Evolutionary conservation across 2,113 vertebrate species (phyloP).

Genomic region (Sapajus apella): DNA sequence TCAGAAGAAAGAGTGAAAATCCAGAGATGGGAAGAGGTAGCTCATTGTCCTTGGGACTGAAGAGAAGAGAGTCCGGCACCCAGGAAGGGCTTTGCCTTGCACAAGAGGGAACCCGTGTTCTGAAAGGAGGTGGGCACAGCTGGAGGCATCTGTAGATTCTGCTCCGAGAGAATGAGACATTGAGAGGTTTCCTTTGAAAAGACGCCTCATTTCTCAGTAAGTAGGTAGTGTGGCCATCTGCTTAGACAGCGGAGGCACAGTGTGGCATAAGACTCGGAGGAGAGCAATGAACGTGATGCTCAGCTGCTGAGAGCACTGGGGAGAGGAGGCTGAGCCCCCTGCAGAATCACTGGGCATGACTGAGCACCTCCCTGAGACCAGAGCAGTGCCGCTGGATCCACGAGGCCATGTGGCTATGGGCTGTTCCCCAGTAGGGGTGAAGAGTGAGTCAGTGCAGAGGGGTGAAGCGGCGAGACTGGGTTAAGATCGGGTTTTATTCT

Average conservation of each 20-base stretch:
- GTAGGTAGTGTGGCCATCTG: background rate
- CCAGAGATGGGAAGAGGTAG: no score
- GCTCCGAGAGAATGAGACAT: background rate
- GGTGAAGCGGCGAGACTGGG: background rate
- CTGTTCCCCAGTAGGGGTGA: background rate
- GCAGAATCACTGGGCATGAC: no score
- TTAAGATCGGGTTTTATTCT: background rate
- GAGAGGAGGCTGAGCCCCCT: background rate
- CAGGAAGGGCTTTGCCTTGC: background rate
- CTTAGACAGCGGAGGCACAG: background rate
- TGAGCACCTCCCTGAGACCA: background rate
- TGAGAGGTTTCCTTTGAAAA: background rate
- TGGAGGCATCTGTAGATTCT: accelerated
- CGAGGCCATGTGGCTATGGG: accelerated
- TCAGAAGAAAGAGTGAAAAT: background rate
- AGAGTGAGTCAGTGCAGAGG: background rate
- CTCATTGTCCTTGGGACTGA: no score
- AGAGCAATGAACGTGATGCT: background rate
- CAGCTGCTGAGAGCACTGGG: accelerated
- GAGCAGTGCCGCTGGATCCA: no score
- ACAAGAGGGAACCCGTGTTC: background rate
- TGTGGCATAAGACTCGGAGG: no score
- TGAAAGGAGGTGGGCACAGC: background rate
- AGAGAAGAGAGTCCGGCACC: background rate
- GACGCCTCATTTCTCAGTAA: background rate